Evolutionary conservation across 2,888 invertebrate species (phyloP), one percentile per base, ranked within the genome.

Genomic region (Cryptocheilus praepositus): DNA sequence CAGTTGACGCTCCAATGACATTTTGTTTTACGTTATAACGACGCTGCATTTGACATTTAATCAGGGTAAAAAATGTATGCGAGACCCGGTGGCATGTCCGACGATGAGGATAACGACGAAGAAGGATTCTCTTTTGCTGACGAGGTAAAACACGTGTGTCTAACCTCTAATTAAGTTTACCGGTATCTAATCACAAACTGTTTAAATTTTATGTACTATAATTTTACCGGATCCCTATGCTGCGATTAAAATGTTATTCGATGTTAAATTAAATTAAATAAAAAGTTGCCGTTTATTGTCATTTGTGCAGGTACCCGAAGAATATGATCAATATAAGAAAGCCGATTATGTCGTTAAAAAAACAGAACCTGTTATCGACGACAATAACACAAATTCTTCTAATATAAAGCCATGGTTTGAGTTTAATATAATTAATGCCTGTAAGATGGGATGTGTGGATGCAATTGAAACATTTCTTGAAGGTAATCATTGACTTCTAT

Each of bases 401-500:
- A 36, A 36, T 36, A 36, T 1, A 36, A 11, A 36, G 8, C 4
- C 3, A 36, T 7, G 11, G 4, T 11, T 71, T 18, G 77, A 85
- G 66, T 75, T 55, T 51, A 28, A 28, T 22, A 68, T 79, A 11
- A 64, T 84, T 13, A 80, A 82, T 60, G 87, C 86, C 22, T 88
- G 87, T 60, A 81, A 71, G 65, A 65, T 43, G 7, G 84, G 85
- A 22, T 22, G 83, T 16, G 51, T 81, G 3, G 57, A 77, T 44
- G 44, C 75, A 18, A 64, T 88, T 53, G 60, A 81, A 18, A 73
- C 83, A 44, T 85, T 84, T 64, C 28, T 86, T 44, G 43, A 73
- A 46, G 71, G 86, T 85, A 80, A 80, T 53, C 61, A 49, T 67
- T 63, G 25, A 55, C n/a, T 2, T 43, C 52, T 36, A 49, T 25